phyloP scores from a whole-genome alignment of 1,140 invertebrate genomes.

The Andricus grossulariae region DNA sequence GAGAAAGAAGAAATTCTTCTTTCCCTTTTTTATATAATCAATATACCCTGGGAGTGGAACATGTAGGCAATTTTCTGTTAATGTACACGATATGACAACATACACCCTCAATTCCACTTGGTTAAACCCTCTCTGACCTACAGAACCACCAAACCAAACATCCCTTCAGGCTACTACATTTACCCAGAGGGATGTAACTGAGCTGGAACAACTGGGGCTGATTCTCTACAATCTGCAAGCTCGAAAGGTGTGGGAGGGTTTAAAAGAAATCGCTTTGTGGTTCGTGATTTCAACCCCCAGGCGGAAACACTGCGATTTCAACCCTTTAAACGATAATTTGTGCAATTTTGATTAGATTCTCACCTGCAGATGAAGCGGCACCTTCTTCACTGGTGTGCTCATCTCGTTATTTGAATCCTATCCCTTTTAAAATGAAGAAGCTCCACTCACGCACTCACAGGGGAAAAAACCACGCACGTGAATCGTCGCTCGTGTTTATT shows the following conservation, averaged over 20 bases:
- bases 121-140: neutral
- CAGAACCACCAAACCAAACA: neutral
- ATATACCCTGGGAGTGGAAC: too few species aligned
- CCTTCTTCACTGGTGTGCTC: slow-evolving; percentile 90
- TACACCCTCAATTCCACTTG: neutral
- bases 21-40: too few species aligned
- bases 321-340: neutral
- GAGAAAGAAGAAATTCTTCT: too few species aligned
- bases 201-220: slow-evolving; percentile 6
- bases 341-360: slow-evolving; percentile 56
- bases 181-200: slow-evolving; percentile 3
- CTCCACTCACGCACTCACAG: neutral
- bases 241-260: neutral
- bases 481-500: slow-evolving; percentile 31
- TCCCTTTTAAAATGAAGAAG: slow-evolving; percentile 29
- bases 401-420: slow-evolving; percentile 56
- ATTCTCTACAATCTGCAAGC: slow-evolving; percentile 10
- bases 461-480: slow-evolving; percentile 28
- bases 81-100: neutral
- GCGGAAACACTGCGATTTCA: too few species aligned
- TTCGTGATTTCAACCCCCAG: neutral
- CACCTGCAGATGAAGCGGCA: slow-evolving; percentile 95
- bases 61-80: too few species aligned
- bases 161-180: neutral
- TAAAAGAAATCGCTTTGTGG: neutral